These are phyloP conservation scores for Eurois occulta DNA, from an alignment of 2,888 invertebrate species.

Conservation along the genomic window DNA sequence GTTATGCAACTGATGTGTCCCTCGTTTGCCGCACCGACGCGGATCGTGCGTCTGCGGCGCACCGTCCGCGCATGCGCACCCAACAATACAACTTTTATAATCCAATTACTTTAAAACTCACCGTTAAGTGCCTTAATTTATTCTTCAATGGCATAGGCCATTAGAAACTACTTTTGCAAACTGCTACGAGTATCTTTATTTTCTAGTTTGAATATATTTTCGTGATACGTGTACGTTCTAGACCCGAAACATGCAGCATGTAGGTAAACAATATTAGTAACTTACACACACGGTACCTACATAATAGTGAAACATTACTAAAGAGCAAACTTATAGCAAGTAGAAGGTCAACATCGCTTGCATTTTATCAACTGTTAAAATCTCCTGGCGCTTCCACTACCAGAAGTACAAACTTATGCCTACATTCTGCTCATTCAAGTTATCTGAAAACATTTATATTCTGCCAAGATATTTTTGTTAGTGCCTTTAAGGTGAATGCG, in stretches of 20 bases:
- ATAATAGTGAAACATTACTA: neutral
- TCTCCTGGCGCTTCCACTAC: constrained; percentile 10
- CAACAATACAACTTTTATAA: constrained; percentile 60
- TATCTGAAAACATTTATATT: neutral
- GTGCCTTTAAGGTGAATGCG: neutral
- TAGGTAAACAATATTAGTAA: neutral
- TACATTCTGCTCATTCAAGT: neutral
- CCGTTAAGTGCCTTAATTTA: constrained; percentile 18
- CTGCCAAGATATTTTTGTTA: neutral
- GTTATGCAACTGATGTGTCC: constrained; percentile 87
- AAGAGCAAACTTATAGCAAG: constrained; percentile 8
- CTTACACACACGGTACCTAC: neutral
- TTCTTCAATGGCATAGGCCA: constrained; percentile 1
- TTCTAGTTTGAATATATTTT: neutral
- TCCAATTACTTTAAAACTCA: constrained; percentile 39
- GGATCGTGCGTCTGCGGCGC: constrained; percentile 60
- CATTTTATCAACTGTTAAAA: constrained; percentile 31
- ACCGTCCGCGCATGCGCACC: constrained; percentile 59
- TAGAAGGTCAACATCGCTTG: constrained; percentile 17
- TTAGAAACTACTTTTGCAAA: neutral
- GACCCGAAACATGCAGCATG: neutral
- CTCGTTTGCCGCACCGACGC: constrained; percentile 71
- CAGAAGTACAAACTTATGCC: neutral
- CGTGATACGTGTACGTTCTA: neutral
- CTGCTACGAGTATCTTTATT: no score